Conservation (phyloP, 1,140 invertebrate species). For the Drosophila subobscura region DNA sequence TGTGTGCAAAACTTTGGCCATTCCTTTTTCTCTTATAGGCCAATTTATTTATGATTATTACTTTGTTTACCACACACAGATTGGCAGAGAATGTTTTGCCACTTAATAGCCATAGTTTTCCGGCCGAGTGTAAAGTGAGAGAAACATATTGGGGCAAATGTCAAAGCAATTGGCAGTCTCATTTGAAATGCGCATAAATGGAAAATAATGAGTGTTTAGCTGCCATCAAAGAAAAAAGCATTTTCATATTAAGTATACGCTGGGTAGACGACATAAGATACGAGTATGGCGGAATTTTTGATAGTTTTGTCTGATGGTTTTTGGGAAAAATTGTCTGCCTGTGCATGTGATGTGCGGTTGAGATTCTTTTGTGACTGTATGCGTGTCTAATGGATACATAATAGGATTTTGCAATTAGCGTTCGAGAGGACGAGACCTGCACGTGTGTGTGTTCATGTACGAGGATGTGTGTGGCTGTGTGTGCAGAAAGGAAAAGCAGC, state of each 20-base stretch:
- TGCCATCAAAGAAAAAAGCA: conserved; percentile 14
- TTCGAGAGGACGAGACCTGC: conserved; percentile 25
- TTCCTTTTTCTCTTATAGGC: conserved; percentile 42
- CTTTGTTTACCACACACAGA: conserved; percentile 55
- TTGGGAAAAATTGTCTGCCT: not conserved
- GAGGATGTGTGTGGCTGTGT: not conserved
- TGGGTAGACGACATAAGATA: conserved; percentile 21
- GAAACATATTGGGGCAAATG: conserved; percentile 21
- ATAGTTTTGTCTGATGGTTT: conserved; percentile 33
- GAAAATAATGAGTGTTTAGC: conserved; percentile 50
- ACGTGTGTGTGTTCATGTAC: conserved; percentile 4
- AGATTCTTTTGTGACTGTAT: conserved; percentile 53
- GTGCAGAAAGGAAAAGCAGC: conserved; percentile 32
- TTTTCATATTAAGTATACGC: conserved; percentile 34
- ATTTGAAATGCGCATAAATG: conserved; percentile 53
- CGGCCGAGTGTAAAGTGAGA: conserved; percentile 8
- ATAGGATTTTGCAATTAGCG: conserved; percentile 81
- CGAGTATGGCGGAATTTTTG: conserved; percentile 34
- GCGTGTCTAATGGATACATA: conserved; percentile 81
- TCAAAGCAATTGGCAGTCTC: conserved; percentile 2
- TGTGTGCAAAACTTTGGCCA: conserved; percentile 49
- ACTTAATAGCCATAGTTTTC: conserved; percentile 6
- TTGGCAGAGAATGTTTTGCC: conserved; percentile 32
- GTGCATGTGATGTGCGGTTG: conserved; percentile 19
- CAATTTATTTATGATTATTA: conserved; percentile 65